Evolutionary conservation across 2,888 invertebrate species (phyloP), one percentile per base, ranked within the genome.

Genomic region (Chironomus riparius): DNA sequence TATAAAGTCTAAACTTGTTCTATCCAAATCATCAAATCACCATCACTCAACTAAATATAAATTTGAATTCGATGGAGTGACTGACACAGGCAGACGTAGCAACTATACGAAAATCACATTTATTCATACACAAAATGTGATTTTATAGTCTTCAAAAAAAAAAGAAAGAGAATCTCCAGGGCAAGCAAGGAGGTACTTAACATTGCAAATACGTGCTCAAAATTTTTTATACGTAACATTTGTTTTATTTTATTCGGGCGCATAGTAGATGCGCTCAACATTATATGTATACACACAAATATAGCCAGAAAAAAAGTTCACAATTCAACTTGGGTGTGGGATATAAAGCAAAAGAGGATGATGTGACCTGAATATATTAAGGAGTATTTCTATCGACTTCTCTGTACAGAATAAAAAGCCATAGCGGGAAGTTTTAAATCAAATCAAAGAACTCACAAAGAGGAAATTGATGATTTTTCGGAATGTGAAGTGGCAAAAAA

Each of bases 41-140:
- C 56, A 50, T 56, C 56, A 18, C 71, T 71, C 71, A 15, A 47
- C 15, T 56, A 7, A 21, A 18, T 18, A 50, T 7, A 70, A 70
- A 71, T 71, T 71, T 71, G 50, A 50, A 71, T 71, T 71, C 71
- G 5, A 71, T 71, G 28, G 13, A 71, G 47, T 71, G 56, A 56
- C 56, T 18, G 56, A 18, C 56, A 56, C 15, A 56, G 4, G 15
- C 56, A 56, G n/a, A 56, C 56, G 18, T n/a, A 56, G 56, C 7
- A 15, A 38, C 38, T 38, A 38, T 38, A 38, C 38, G 4, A 38
- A 38, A 38, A 10, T 38, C 38, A 38, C 38, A 38, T 38, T 38
- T 38, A 38, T 38, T 38, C 38, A 38, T 38, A 38, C 38, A 38
- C 38, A 38, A 38, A 38, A 38, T 38, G 38, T 38, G 38, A 38